These are phyloP conservation scores for Pycnomerus fuliginosus DNA, from an alignment of 2,888 invertebrate genomes.

Conservation along the genomic window DNA sequence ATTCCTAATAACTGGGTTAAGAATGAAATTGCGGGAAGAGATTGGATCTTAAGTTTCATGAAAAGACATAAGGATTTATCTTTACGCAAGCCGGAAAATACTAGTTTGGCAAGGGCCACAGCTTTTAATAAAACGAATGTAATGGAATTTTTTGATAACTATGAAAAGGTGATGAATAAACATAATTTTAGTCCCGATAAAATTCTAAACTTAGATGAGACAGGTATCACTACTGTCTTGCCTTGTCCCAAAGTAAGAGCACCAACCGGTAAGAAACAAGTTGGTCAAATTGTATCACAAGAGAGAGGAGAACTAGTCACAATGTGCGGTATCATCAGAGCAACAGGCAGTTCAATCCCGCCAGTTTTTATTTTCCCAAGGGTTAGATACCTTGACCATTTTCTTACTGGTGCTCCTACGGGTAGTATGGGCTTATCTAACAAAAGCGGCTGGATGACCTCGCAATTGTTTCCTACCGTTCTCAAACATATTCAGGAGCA, in stretches of 20 bases:
- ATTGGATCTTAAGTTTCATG: conserved; percentile 25
- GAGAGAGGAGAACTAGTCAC: conserved; percentile 26
- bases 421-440: too few relatives aligned
- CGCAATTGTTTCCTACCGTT: too few relatives aligned
- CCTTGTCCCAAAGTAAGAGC: conserved; percentile 11
- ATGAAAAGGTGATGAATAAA: neutral
- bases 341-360: conserved; percentile 23
- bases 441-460: too few relatives aligned
- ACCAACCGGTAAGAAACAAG: conserved; percentile 14
- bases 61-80: conserved; percentile 17
- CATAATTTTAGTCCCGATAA: conserved; percentile 8
- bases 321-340: conserved; percentile 28
- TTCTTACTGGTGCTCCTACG: conserved; percentile 22
- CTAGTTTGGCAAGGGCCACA: conserved; percentile 24
- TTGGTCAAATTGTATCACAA: conserved; percentile 19
- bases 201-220: conserved; percentile 14
- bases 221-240: conserved; percentile 10
- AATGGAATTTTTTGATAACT: neutral
- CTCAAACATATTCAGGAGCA: too few relatives aligned
- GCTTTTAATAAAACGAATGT: conserved; percentile 1
- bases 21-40: conserved; percentile 12
- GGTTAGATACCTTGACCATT: conserved; percentile 20
- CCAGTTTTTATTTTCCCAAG: conserved; percentile 29
- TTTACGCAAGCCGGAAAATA: conserved; percentile 25
- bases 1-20: too few relatives aligned